phyloP scores from a whole-genome alignment of 2,113 vertebrate species.

The Nibea coibor region DNA sequence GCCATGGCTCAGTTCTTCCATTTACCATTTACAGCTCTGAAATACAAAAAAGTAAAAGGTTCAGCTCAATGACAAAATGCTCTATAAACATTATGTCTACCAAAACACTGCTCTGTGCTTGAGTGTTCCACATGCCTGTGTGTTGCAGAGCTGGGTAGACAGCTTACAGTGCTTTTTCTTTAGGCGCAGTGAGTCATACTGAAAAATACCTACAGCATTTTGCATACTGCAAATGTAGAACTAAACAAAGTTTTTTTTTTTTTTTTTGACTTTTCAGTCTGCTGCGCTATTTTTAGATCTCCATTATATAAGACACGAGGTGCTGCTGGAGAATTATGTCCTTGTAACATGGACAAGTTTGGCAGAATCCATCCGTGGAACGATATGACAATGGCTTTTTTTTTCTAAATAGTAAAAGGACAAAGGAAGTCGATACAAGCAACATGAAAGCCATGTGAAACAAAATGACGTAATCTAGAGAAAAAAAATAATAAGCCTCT shows the following conservation, averaged over 20 bases:
- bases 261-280: constrained; percentile 42
- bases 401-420: neutral
- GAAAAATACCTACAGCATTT: constrained; percentile 62
- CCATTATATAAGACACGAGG: constrained; percentile 63
- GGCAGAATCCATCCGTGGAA: constrained; percentile 40
- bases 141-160: constrained; percentile 44
- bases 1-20: neutral
- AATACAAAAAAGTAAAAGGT: neutral
- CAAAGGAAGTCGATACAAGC: neutral
- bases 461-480: neutral
- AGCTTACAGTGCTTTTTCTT: constrained; percentile 49
- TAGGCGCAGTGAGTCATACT: constrained; percentile 62
- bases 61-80: neutral
- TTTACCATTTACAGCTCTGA: neutral
- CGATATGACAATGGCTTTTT: constrained; percentile 10
- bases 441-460: neutral
- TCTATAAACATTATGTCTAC: neutral
- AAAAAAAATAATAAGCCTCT: neutral
- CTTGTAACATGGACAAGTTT: constrained; percentile 40
- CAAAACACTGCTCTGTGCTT: neutral
- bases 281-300: constrained; percentile 57
- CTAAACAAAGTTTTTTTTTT: constrained; percentile 23
- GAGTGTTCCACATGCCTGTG: constrained; percentile 2
- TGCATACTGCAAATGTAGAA: constrained; percentile 45
- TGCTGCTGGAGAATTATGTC: constrained; percentile 46